Conservation (phyloP, 2,888 invertebrate genomes). For the Synergus laeviventris region DNA sequence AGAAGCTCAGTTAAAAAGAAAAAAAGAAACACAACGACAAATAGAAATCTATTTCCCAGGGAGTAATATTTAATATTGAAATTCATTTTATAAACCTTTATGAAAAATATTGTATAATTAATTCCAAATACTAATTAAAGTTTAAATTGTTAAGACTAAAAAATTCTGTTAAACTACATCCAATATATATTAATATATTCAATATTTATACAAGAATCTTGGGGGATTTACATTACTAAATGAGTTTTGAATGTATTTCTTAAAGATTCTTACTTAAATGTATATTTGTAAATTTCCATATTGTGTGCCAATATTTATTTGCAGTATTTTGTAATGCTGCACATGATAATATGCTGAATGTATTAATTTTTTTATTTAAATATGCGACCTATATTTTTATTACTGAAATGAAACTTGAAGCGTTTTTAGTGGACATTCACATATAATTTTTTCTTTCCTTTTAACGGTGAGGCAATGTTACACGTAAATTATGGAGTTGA, state of each 20-base stretch:
- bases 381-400: background rate
- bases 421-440: background rate
- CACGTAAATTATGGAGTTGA: background rate
- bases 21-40: background rate
- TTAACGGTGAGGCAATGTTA: background rate
- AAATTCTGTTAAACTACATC: background rate
- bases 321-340: background rate
- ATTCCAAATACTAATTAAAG: background rate
- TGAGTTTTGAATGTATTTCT: background rate
- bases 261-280: background rate
- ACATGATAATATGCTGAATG: background rate
- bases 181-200: no score
- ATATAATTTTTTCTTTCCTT: background rate
- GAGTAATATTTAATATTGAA: background rate
- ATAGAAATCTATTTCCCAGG: background rate
- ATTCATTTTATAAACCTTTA: background rate
- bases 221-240: background rate
- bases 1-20: background rate
- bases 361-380: background rate
- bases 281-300: background rate
- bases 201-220: conserved; percentile 1
- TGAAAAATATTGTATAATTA: background rate
- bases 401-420: background rate
- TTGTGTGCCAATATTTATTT: background rate
- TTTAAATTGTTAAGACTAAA: background rate